Evolutionary conservation across 1,140 invertebrate genomes (phyloP), one percentile per base, ranked within the genome.

Genomic region (Helicoverpa zea): DNA sequence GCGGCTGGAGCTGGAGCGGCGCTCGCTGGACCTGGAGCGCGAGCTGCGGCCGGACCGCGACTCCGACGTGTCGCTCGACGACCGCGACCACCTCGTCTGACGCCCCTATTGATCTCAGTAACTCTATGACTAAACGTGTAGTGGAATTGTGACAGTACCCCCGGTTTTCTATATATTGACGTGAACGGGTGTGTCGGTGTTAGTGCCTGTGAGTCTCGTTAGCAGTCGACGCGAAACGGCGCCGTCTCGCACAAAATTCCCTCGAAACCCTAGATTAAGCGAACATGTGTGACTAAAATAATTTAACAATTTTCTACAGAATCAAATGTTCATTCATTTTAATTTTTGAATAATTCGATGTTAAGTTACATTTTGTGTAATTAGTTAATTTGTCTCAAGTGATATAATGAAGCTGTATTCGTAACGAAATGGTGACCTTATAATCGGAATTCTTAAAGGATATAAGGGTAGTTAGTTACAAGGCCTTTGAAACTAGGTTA

Each of bases 181-280:
- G 88, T 88, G 88, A 87, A 93, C 89, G 81, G 87, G 83, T 87
- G 87, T 90, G 89, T 91, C 87, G 91, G 86, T 92, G 91, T 94
- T 94, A 94, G 91, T 94, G 93, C 93, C 92, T 94, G 85, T 88
- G 89, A 93, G 92, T 94, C 91, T 91, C 88, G 91, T 90, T 89
- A 23, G 23, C 23, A 23, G 23, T 23, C 35, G 35, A 43, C 35
- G 35, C 35, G 35, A 43, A 9, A 43, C 9, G 35, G 35, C 35
- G 35, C 35, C 18, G 52, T 75, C 35, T 78, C 58, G 64, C 74
- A 74, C 66, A 84, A 88, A 90, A 90, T 90, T 86, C 85, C 92
- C 93, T 92, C 90, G 89, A 90, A 91, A 88, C 68, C 29, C 81
- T 92, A 93, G 90, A 78, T 80, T 94, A 92, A 93, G 90, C 89